Evolutionary conservation across 2,888 invertebrate genomes (phyloP), one percentile per base, ranked within the genome.

Genomic region (Standfussiana lucernea): DNA sequence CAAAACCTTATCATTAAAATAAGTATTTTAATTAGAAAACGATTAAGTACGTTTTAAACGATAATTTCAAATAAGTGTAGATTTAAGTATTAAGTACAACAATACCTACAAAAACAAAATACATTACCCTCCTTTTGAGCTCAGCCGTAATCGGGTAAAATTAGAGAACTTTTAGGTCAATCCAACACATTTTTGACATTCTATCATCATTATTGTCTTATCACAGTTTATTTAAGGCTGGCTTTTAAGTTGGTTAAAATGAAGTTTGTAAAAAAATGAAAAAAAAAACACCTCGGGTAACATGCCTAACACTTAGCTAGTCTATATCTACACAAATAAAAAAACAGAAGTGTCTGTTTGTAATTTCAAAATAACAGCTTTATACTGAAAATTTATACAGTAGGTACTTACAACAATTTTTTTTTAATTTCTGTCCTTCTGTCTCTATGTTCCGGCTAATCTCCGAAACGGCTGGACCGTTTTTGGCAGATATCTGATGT

Each of bases 1-100:
- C 87, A 85, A 88, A 86, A 85, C 79, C 61, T 75, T 77, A 83
- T 77, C 68, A 82, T 75, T 72, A 68, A 68, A 21, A 24, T 67
- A 50, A 72, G 15, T 69, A 77, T 77, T 79, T 47, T 78, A 77
- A 24, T 40, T 50, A 56, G 21, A 32, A 69, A 69, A 42, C 2
- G 15, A 42, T 45, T 32, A 62, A n/a, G 8, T 61, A 28, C 18
- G 35, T 37, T 79, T 56, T 82, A 75, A 83, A 75, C 67, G 24
- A 47, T 4, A 18, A 62, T 50, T 50, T 66, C 4, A 15, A 67
- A 32, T 70, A 50, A 62, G 45, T 53, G 11, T 69, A 68, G 15
- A 56, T 45, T 15, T 68, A 69, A 35, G 37, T 53, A 50, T 50
- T 79, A 28, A 42, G 35, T 11, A 15, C n/a, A 45, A 45, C 11